phyloP scores from a whole-genome alignment of 2,888 invertebrate species.

The Hypercompe scribonia region DNA sequence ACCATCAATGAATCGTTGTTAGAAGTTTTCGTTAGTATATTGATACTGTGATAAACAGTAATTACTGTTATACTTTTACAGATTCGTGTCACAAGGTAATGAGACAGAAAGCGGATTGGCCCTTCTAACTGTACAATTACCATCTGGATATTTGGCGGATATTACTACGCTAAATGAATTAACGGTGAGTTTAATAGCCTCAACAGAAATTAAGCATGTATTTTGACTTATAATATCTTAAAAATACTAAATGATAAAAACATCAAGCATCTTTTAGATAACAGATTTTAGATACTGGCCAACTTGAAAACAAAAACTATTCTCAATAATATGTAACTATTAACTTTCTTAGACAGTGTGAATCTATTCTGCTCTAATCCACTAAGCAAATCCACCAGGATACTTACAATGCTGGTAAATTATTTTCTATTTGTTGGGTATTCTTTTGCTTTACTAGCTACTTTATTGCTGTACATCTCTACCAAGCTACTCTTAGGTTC shows the following conservation, averaged over 20 bases:
- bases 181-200: slow-evolving; percentile 66
- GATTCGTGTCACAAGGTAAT: slow-evolving; percentile 89
- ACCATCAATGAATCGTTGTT: not conserved
- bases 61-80: slow-evolving; percentile 58
- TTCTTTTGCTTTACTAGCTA: not conserved
- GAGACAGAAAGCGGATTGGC: slow-evolving; percentile 94
- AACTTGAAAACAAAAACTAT: not conserved
- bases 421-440: not conserved
- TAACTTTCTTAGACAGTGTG: too few relatives aligned
- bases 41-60: not conserved
- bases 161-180: slow-evolving; percentile 90
- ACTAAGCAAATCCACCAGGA: too few relatives aligned
- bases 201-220: not conserved
- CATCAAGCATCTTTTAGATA: not conserved
- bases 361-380: too few relatives aligned
- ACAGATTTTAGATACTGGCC: not conserved
- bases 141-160: slow-evolving; percentile 96
- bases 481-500: too few relatives aligned
- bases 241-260: not conserved
- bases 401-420: too few relatives aligned
- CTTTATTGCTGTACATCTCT: not conserved
- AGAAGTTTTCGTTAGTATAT: not conserved
- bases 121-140: slow-evolving; percentile 95
- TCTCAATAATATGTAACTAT: not conserved
- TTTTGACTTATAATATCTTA: too few relatives aligned